Percentiles rank a stretch among this genome's conserved stretches.
Evolutionary conservation across 2,113 vertebrate species (phyloP).

Genomic region (Catharus bicknelli): DNA sequence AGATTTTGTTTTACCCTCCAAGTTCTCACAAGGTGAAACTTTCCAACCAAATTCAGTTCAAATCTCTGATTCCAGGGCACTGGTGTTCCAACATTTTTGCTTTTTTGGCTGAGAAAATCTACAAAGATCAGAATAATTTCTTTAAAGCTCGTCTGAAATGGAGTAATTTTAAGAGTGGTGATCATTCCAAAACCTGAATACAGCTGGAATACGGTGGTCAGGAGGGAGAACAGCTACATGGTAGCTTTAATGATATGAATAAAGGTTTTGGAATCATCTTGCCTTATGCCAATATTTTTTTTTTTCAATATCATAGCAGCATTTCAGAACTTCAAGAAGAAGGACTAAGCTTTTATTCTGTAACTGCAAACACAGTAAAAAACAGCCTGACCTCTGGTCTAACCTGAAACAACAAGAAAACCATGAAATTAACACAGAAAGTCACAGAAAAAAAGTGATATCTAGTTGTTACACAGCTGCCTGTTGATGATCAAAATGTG

Average conservation of each 20-base stretch:
- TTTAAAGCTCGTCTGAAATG: background rate
- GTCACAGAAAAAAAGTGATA: background rate
- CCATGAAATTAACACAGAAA: background rate
- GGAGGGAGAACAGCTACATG: accelerated
- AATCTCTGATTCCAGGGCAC: background rate
- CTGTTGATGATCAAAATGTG: background rate
- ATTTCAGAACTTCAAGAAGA: background rate
- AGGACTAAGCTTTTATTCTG: background rate
- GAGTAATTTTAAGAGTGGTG: background rate
- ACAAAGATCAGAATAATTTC: background rate
- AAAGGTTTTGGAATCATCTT: background rate
- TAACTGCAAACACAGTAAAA: background rate
- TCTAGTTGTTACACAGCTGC: background rate
- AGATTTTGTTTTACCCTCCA: background rate
- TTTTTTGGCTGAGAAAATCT: background rate
- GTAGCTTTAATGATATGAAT: background rate
- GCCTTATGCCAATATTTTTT: background rate
- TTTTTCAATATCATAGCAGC: background rate
- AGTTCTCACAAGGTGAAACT: background rate
- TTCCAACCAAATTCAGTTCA: background rate
- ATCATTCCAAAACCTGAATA: background rate
- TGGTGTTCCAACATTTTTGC: background rate
- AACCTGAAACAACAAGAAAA: background rate
- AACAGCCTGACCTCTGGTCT: background rate
- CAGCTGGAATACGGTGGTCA: background rate